These are phyloP conservation scores for Gryllus bimaculatus DNA, from an alignment of 1,140 invertebrate genomes.

Conservation along the genomic window DNA sequence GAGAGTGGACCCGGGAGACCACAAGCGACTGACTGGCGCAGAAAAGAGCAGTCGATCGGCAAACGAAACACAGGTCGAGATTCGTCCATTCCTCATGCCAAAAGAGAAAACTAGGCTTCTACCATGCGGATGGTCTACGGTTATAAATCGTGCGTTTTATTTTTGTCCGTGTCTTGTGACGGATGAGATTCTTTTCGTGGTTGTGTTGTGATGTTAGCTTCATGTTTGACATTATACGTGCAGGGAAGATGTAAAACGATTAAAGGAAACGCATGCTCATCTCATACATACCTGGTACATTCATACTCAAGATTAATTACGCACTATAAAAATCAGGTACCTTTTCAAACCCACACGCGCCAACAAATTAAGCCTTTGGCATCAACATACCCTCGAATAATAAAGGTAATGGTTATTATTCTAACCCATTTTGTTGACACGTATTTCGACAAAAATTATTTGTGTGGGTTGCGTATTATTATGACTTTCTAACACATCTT, in stretches of 20 bases:
- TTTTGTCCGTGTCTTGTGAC: neutral
- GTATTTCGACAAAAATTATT: neutral
- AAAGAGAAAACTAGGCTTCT: neutral
- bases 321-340: too few species aligned
- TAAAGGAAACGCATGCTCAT: neutral
- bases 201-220: neutral
- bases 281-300: neutral
- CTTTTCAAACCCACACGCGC: too few species aligned
- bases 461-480: neutral
- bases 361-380: too few species aligned
- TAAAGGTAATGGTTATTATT: neutral
- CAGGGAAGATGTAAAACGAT: neutral
- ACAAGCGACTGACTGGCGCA: neutral
- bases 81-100: neutral
- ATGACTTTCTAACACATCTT: neutral
- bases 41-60: neutral
- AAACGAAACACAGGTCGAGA: neutral
- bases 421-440: neutral
- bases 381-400: neutral
- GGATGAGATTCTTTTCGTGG: neutral
- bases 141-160: neutral
- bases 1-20: neutral
- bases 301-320: neutral
- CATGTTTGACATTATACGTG: neutral
- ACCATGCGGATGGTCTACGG: neutral